Evolutionary conservation across 1,140 invertebrate species (phyloP).

Genomic region (Listronotus bonariensis): DNA sequence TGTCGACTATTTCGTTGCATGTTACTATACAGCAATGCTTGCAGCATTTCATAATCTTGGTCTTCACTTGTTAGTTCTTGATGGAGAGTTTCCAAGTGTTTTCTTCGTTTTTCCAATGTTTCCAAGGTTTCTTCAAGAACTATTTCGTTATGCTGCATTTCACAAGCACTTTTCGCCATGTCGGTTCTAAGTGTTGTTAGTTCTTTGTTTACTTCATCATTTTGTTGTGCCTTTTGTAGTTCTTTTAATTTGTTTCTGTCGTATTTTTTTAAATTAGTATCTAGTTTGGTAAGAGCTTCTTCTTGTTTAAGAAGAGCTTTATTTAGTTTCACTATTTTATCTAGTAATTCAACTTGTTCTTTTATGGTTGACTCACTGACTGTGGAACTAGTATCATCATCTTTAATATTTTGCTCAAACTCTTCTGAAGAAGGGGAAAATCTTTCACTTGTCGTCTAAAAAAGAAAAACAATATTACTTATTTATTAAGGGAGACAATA

Average conservation of each 20-base stretch:
- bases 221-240: conserved; percentile 48
- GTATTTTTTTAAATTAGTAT: conserved; percentile 68
- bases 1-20: conserved; percentile 35
- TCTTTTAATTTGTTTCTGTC: conserved; percentile 59
- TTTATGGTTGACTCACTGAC: conserved; percentile 54
- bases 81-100: conserved; percentile 66
- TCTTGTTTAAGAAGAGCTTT: conserved; percentile 72
- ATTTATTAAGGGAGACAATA: too few relatives aligned
- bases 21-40: conserved; percentile 50
- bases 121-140: conserved; percentile 67
- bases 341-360: conserved; percentile 68
- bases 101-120: conserved; percentile 65
- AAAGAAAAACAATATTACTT: too few relatives aligned
- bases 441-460: conserved; percentile 58
- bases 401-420: conserved; percentile 59
- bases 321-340: conserved; percentile 73
- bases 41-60: conserved; percentile 59
- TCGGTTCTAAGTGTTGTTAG: conserved; percentile 61
- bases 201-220: conserved; percentile 60
- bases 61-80: conserved; percentile 68
- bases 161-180: conserved; percentile 63
- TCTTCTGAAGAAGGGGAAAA: conserved; percentile 61
- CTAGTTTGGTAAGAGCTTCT: conserved; percentile 67
- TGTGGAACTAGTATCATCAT: conserved; percentile 54
- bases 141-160: conserved; percentile 67